phyloP scores from a whole-genome alignment of 2,797 vertebrate species.

The Moxostoma hubbsi region DNA sequence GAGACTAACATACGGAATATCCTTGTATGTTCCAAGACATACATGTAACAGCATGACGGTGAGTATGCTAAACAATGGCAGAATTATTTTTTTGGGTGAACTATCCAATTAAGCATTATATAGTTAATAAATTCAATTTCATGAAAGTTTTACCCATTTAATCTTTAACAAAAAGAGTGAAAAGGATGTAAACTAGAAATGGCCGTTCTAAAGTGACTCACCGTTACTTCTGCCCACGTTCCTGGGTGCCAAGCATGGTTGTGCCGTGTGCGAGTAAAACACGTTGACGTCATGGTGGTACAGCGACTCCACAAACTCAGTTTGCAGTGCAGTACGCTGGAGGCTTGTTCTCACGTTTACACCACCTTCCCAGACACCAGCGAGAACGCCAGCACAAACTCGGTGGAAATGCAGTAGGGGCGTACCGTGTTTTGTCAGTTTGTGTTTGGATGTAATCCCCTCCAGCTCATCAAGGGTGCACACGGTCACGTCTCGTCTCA shows the following conservation, averaged over 20 bases:
- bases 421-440: slow-evolving; percentile 89
- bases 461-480: slow-evolving; percentile 86
- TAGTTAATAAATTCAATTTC: no score
- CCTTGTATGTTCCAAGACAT: no score
- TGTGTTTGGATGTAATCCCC: slow-evolving; percentile 84
- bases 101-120: no score
- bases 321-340: slow-evolving; percentile 84
- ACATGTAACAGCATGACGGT: no score
- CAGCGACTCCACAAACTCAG: slow-evolving; percentile 88
- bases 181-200: no score
- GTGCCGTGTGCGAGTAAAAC: slow-evolving; percentile 85
- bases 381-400: slow-evolving; percentile 86
- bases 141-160: no score
- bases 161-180: no score
- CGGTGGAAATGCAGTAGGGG: not conserved
- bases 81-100: no score
- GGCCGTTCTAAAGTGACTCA: slow-evolving; percentile 57
- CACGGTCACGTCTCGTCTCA: slow-evolving; percentile 70
- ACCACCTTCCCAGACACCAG: slow-evolving; percentile 84
- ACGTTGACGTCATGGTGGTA: slow-evolving; percentile 88
- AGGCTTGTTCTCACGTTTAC: slow-evolving; percentile 85
- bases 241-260: slow-evolving; percentile 86
- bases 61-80: no score
- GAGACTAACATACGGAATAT: no score
- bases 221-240: slow-evolving; percentile 79